These are phyloP conservation scores for Coenobita brevimanus DNA, from an alignment of 1,140 invertebrate genomes.

Conservation along the genomic window DNA sequence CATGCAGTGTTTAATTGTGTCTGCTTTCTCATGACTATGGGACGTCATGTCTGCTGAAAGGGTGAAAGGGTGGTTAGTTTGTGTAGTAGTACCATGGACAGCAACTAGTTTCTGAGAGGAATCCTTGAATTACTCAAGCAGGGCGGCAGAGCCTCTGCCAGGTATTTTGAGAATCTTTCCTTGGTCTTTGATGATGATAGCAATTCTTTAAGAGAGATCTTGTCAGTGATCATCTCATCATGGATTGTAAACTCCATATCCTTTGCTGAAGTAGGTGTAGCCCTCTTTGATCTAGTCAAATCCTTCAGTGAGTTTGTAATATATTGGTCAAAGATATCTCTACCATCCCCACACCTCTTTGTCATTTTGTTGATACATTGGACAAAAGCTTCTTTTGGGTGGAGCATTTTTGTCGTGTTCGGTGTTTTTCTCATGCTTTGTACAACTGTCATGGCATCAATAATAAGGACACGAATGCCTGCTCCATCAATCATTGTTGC, in stretches of 20 bases:
- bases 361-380: too few species aligned
- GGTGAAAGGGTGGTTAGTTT: neutral
- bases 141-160: constrained; percentile 1
- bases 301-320: neutral
- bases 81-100: neutral
- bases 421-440: neutral
- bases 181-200: neutral
- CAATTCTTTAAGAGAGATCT: constrained; percentile 7
- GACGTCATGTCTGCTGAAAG: too few species aligned
- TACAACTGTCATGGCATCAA: neutral
- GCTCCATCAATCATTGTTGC: too few species aligned
- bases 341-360: too few species aligned
- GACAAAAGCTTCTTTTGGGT: too few species aligned
- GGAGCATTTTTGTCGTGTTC: too few species aligned
- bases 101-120: too few species aligned
- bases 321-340: too few species aligned
- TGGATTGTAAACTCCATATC: neutral
- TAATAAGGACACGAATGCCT: too few species aligned
- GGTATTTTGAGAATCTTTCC: neutral
- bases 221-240: too few species aligned
- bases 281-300: neutral
- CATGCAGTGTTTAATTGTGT: neutral
- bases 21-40: neutral
- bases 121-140: neutral
- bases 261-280: neutral